A percentile compares a stretch with the other conserved stretches of the same genome.
Conservation (phyloP, 2,797 vertebrate genomes). For the Lithobates sylvaticus region DNA sequence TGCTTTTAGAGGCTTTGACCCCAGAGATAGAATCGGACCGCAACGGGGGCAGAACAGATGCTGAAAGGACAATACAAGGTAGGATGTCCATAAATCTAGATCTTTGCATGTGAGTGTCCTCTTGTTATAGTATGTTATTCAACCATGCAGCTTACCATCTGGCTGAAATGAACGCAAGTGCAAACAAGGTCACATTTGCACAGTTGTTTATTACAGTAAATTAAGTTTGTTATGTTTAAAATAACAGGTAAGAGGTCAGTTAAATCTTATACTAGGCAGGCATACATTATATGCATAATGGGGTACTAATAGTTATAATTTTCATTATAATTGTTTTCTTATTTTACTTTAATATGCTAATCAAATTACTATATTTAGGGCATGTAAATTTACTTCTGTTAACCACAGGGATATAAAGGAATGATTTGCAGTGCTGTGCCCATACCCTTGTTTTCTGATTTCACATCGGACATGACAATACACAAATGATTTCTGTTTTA, state of each 20-base stretch:
- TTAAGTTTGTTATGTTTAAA: slow-evolving; percentile 77
- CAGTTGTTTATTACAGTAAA: slow-evolving; percentile 78
- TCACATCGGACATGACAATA: too few species aligned
- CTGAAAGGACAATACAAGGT: slow-evolving; percentile 99
- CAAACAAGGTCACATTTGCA: slow-evolving; percentile 95
- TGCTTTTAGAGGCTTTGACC: slow-evolving; percentile 98
- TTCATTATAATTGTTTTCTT: background rate
- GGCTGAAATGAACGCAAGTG: slow-evolving; percentile 92
- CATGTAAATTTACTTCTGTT: background rate
- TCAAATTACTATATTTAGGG: background rate
- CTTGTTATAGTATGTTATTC: slow-evolving; percentile 94
- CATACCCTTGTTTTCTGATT: too few species aligned
- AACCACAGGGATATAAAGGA: background rate
- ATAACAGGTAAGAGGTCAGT: slow-evolving; percentile 73
- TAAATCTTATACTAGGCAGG: background rate
- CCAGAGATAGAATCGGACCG: slow-evolving; percentile 99
- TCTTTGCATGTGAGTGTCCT: slow-evolving; percentile 90
- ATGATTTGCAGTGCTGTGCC: background rate
- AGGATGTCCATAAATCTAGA: slow-evolving; percentile 98
- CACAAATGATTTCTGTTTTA: too few species aligned
- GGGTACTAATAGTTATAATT: background rate
- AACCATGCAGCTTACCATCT: slow-evolving; percentile 98
- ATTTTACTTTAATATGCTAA: background rate
- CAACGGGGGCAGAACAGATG: slow-evolving; percentile 99
- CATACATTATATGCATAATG: background rate